A percentile compares a stretch with the other conserved stretches of the same genome.
Evolutionary conservation across 92 coral and sea anemone genomes (phyloP).

Genomic region (Siderastrea siderea): DNA sequence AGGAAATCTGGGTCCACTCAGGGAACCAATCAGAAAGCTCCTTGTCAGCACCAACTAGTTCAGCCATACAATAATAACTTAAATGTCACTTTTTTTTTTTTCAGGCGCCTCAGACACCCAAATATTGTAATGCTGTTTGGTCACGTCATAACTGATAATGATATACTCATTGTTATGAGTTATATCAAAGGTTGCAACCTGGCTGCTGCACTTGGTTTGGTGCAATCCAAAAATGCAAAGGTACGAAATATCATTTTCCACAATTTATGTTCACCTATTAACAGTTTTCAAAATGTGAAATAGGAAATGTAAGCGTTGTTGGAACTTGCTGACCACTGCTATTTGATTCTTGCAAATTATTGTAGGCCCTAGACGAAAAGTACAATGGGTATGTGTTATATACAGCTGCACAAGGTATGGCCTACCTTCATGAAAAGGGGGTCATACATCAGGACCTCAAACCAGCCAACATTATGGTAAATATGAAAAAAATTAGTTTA

Average conservation of each 20-base stretch:
- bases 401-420: conserved; percentile 8
- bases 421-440: conserved; percentile 27
- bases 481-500: background rate
- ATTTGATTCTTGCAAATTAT: too few species aligned
- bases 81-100: background rate
- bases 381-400: conserved; percentile 23
- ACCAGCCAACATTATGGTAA: conserved; percentile 44
- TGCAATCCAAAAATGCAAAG: background rate
- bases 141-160: background rate
- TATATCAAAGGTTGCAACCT: conserved; percentile 21
- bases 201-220: conserved; percentile 11
- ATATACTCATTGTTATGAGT: conserved; percentile 14
- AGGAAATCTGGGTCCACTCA: too few species aligned
- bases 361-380: background rate
- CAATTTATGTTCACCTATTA: too few species aligned
- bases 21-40: too few species aligned
- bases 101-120: background rate
- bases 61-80: background rate
- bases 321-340: too few species aligned
- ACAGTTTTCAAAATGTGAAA: too few species aligned
- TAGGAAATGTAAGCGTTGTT: too few species aligned
- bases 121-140: conserved; percentile 21
- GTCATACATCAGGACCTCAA: conserved; percentile 39
- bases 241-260: too few species aligned
- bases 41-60: too few species aligned